Percentiles rank a stretch among this genome's conserved stretches.
Conservation (phyloP, 2,113 vertebrate species). For the Spea bombifrons region DNA sequence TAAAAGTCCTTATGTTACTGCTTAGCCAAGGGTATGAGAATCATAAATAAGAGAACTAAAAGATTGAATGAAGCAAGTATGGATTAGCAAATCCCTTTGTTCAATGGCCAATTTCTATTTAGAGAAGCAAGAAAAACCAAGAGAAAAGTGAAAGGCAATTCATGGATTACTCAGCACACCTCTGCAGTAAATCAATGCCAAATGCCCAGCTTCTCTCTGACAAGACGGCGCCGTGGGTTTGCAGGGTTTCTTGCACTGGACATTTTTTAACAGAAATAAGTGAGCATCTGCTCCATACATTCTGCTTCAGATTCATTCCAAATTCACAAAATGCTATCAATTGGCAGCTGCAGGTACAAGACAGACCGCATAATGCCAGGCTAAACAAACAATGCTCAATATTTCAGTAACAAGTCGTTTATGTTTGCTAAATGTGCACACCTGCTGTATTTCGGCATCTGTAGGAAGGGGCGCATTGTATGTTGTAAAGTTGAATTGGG, state of each 20-base stretch:
- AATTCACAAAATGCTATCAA: constrained; percentile 29
- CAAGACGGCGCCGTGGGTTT: constrained; percentile 17
- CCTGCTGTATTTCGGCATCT: background rate
- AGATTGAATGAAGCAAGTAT: constrained; percentile 11
- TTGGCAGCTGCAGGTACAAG: constrained; percentile 42
- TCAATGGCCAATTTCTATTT: constrained; percentile 12
- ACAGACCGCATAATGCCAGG: constrained; percentile 34
- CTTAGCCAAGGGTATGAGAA: background rate
- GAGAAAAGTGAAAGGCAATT: constrained; percentile 8
- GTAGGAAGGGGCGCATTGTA: background rate
- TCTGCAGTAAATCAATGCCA: constrained; percentile 11
- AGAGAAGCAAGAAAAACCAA: background rate
- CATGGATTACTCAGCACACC: background rate
- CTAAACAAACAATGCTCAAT: constrained; percentile 26
- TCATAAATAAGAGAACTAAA: background rate
- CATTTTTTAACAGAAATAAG: constrained; percentile 31
- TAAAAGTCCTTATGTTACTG: too few species aligned
- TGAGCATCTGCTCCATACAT: constrained; percentile 43
- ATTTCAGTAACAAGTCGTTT: constrained; percentile 22
- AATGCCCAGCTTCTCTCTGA: constrained; percentile 29
- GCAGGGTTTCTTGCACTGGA: constrained; percentile 18
- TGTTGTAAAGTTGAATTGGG: too few species aligned
- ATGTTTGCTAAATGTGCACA: constrained; percentile 25
- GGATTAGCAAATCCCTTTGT: constrained; percentile 8
- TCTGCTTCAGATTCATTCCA: constrained; percentile 29